Base-by-base conservation (phyloP, 2,888 invertebrate species). In the Ganaspis brasiliensis region DNA sequence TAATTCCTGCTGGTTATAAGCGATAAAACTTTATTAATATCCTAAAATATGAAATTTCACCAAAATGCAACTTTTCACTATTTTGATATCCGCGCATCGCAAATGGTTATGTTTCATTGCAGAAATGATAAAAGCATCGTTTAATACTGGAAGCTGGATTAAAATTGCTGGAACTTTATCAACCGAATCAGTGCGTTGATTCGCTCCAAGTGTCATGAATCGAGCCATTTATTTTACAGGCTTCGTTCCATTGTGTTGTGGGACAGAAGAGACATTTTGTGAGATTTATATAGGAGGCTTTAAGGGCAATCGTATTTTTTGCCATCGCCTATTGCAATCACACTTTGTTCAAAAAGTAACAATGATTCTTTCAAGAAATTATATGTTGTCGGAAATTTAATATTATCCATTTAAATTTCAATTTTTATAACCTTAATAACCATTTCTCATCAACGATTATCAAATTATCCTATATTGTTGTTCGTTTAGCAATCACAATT, bases 221-320 rank as follows among this genome's bases (percentile, higher is more conserved):
- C 87, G 88, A 84, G 81, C 87, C 86, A 89, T 89, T 89, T 88
- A 88, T 87, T 89, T 87, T 83, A 85, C 82, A 81, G 55, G 52
- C 72, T 40, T 61, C 74, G 21, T 74, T 49, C 67, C 37, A 76
- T 74, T 74, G 70, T 72, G 73, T 52, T 37, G 35, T 21, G 2
- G 12, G 67, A 67, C 35, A 31, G 63, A 40, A 74, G 61, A 56
- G 37, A 49, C 26, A 72, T 72, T 72, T 57, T 56, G 40, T 57
- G 56, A 21, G 35, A 72, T 72, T 67, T 67, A 67, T 67, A 24
- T 45, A 24, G 45, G 14, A 24, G 21, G n/a, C n/a, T 49, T 67
- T 45, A 67, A 67, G 67, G 67, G 45, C 24, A 24, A 10, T 4
- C 45, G 40, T 49, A 37, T 61, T 37, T 61, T n/a, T 61, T 37